Conservation (phyloP, 2,113 vertebrate species). For the Tretioscincus oriximinensis region DNA sequence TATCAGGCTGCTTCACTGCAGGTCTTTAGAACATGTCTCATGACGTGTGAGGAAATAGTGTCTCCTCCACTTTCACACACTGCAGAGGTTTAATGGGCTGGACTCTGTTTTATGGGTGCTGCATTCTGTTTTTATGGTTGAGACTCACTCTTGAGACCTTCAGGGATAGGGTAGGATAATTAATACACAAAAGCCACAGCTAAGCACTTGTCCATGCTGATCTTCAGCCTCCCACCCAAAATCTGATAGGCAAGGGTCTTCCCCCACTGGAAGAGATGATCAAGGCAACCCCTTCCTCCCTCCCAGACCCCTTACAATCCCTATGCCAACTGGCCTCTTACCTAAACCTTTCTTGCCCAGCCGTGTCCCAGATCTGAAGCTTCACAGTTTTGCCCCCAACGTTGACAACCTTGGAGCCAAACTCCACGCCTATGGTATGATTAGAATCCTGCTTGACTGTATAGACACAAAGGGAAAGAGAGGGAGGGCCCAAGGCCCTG, state of each 20-base stretch:
- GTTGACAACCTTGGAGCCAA: constrained; percentile 90
- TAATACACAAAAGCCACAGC: no score
- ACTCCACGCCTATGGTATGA: constrained; percentile 93
- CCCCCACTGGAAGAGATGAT: background rate
- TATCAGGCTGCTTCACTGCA: no score
- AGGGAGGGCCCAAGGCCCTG: no score
- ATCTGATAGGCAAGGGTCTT: background rate
- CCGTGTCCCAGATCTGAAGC: constrained; percentile 94
- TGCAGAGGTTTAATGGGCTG: no score
- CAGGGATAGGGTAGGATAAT: no score
- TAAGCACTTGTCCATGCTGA: background rate
- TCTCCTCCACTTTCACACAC: no score
- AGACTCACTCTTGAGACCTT: no score
- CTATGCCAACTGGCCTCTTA: constrained; percentile 39
- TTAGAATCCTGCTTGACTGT: constrained; percentile 94
- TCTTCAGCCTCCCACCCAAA: constrained; percentile 13
- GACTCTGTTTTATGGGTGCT: no score
- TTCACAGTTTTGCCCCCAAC: constrained; percentile 91
- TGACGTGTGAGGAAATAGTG: no score
- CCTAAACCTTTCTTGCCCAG: constrained; percentile 92
- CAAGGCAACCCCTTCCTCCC: background rate
- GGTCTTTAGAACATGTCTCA: no score
- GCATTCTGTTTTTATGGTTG: no score
- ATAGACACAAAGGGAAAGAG: background rate
- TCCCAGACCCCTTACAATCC: background rate